Base-by-base conservation (phyloP, 2,113 vertebrate species). In the Brachyhypopomus occidentalis region DNA sequence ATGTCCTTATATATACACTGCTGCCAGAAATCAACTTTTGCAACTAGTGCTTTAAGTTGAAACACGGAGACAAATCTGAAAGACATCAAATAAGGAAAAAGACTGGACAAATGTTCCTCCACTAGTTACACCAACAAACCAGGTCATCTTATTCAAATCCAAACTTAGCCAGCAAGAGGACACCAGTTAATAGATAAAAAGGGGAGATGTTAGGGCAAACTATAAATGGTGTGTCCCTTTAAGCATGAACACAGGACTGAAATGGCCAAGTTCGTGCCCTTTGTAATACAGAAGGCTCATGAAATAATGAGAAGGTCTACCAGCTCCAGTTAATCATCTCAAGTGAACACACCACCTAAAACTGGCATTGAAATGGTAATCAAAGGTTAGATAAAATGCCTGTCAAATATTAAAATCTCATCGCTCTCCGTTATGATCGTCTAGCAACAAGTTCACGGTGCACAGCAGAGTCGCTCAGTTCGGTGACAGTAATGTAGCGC, bases 381-480 rank as follows among this genome's bases (percentile, higher is more conserved):
- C 45, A 14, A 14, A 52, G 9, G 1, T 52, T 12, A 52, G 45
- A 12, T 52, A 14, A 52, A 52, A 52, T 52, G 45, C 9, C 8
- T 14, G 45, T 52, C 45, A 52, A 52, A 52, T 52, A 14, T 52
- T 14, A 14, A 52, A 52, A 52, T 11, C 9, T 11, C 45, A 52
- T 3, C 1, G 45, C 45, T 52, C 45, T 52, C 45, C 12, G 45
- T 14, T 11, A 52, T 52, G 1, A 52, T 52, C 45, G 12, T 14
- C 2, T 12, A 52, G 12, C 45, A 52, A 8, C 5, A 41, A 41
- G 41, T 7, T 41, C 9, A 52, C 12, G 14, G 2, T 14, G 12
- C 72, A 69, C n/a, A 60, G 79, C 75, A 17, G 34, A 66, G 20
- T 14, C 30, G 55, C 59, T 62, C 36, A 52, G 48, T 27, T 20